These are phyloP conservation scores for Eutolmus rufibarbis DNA, from an alignment of 2,888 invertebrate species.

Conservation along the genomic window DNA sequence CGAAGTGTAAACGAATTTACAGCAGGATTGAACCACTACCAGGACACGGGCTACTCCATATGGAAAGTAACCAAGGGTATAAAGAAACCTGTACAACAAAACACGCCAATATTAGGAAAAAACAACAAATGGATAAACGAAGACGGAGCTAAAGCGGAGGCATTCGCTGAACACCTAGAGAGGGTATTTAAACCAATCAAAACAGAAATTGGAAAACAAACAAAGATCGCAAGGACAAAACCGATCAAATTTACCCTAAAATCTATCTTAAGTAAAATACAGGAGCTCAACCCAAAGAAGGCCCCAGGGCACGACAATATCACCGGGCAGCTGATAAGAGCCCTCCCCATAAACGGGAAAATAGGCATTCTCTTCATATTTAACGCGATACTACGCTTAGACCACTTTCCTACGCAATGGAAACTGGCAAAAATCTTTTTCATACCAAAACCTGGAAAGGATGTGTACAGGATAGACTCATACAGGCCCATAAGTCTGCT, in stretches of 20 bases:
- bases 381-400: background rate
- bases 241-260: background rate
- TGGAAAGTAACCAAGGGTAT: constrained; percentile 1
- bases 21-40: background rate
- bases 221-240: background rate
- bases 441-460: background rate
- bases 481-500: constrained; percentile 11
- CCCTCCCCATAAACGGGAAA: background rate
- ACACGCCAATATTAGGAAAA: background rate
- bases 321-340: background rate
- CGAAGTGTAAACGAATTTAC: background rate
- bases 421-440: background rate
- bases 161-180: background rate
- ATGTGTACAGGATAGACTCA: background rate
- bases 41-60: background rate
- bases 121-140: background rate
- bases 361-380: background rate
- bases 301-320: background rate
- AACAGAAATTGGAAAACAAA: background rate
- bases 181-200: background rate
- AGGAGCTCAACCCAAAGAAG: background rate
- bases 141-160: background rate
- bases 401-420: background rate
- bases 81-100: background rate
- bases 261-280: background rate